Percentiles rank a stretch among this genome's conserved stretches.
Conservation (phyloP, 1,140 invertebrate genomes). For the Drosophila bocki region DNA sequence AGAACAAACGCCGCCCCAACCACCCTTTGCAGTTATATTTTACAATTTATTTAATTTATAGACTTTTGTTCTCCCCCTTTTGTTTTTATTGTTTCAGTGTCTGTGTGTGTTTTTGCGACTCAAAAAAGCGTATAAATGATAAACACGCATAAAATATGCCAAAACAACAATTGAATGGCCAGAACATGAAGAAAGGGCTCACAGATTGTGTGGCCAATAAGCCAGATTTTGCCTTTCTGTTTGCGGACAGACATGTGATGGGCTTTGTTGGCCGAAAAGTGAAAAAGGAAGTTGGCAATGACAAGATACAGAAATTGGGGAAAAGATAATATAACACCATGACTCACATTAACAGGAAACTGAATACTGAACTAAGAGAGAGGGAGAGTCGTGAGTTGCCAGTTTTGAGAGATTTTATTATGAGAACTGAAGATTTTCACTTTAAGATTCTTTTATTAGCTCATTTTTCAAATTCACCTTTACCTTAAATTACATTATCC, state of each 20-base stretch:
- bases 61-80: conserved; percentile 28
- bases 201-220: conserved; percentile 47
- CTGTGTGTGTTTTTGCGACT: conserved; percentile 22
- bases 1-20: neutral
- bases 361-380: neutral
- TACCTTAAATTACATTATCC: neutral
- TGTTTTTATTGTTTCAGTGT: conserved; percentile 34
- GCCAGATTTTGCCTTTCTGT: conserved; percentile 38
- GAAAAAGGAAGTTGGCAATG: conserved; percentile 3
- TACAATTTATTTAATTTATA: conserved; percentile 84
- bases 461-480: neutral
- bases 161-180: conserved; percentile 68
- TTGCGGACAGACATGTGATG: conserved; percentile 7
- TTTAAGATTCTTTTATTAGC: neutral
- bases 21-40: conserved; percentile 57
- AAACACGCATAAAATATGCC: conserved; percentile 79
- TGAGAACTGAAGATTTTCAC: too few relatives aligned
- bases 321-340: conserved; percentile 1
- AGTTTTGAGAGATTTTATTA: neutral
- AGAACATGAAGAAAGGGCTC: conserved; percentile 8
- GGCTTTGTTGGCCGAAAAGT: neutral
- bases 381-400: neutral
- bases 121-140: conserved; percentile 79
- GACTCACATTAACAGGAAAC: conserved; percentile 8
- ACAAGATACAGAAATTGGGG: conserved; percentile 12